Evolutionary conservation across 1,140 invertebrate species (phyloP), one percentile per base, ranked within the genome.

Genomic region (Papilio helenus): DNA sequence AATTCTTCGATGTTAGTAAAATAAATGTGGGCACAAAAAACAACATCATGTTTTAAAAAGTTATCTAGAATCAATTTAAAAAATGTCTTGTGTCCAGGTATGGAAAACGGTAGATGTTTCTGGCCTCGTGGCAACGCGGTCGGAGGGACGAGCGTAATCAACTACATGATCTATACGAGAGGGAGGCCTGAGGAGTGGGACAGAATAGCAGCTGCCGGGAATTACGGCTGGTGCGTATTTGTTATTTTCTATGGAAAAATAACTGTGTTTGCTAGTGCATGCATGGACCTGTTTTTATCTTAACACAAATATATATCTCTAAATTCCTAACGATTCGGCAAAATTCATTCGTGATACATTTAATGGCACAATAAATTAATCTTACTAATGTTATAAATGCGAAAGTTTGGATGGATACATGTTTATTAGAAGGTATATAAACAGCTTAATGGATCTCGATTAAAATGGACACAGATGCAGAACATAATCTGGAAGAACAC

Each of bases 141-240:
- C 79, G 95, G 95, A 2, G 95, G 95, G 2, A 92, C 94, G 2
- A 95, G 94, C 44, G 90, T 94, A 1, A 93, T 96, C 29, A 96
- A 96, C 84, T 95, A 95, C 82, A 94, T 96, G 93, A 95, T 96
- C 51, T 96, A 95, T 82, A 95, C 95, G 3, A 83, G 95, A 79
- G 95, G 95, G 0, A 92, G 94, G 80, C 93, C 94, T 0, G 72
- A 85, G 44, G 95, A 96, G 76, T 96, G 95, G 89, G 94, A 96
- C 79, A 87, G 95, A 73, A 95, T 95, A 83, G 94, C 92, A 4
- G 86, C 89, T 14, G 88, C 88, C 39, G 95, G 92, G 23, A 94
- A 94, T 79, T 92, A 93, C 77, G 92, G 92, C 83, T 93, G 92
- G 92, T 93, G 87, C 79, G 68, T 61, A 51, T 34, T 23, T 72